Percentiles rank a stretch among this genome's conserved stretches.
Conservation (phyloP, 2,797 vertebrate genomes). For the Argentina silus region DNA sequence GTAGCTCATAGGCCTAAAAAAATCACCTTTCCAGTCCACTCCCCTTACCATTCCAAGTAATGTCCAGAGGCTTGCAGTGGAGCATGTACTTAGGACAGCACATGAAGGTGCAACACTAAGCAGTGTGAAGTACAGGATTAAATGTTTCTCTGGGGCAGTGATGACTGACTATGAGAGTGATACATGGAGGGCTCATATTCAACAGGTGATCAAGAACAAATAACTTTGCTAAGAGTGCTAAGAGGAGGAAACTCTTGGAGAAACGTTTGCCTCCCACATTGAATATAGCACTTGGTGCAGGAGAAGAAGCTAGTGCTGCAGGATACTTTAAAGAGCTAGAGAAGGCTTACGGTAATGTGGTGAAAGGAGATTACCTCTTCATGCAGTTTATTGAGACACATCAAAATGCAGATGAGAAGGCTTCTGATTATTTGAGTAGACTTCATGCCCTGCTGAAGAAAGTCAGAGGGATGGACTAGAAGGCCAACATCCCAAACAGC, state of each 20-base stretch:
- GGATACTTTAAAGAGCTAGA: neutral
- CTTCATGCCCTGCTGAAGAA: conserved; percentile 17
- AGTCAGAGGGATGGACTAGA: conserved; percentile 15
- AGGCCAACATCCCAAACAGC: neutral
- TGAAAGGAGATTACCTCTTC: conserved; percentile 19
- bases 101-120: neutral
- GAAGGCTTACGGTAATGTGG: conserved; percentile 10
- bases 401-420: conserved; percentile 4
- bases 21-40: neutral
- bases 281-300: neutral
- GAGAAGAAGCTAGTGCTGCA: neutral
- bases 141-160: neutral
- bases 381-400: conserved; percentile 15
- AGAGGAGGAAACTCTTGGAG: neutral
- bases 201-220: neutral
- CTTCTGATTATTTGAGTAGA: conserved; percentile 19
- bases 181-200: neutral
- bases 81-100: conserved; percentile 5
- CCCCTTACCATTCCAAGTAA: neutral
- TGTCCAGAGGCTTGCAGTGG: conserved; percentile 10
- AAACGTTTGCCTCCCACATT: conserved; percentile 6
- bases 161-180: neutral
- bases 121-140: neutral
- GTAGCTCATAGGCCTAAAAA: neutral
- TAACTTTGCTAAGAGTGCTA: neutral